Base-by-base conservation (phyloP, 2,797 vertebrate species). In the Spheniscus humboldti region DNA sequence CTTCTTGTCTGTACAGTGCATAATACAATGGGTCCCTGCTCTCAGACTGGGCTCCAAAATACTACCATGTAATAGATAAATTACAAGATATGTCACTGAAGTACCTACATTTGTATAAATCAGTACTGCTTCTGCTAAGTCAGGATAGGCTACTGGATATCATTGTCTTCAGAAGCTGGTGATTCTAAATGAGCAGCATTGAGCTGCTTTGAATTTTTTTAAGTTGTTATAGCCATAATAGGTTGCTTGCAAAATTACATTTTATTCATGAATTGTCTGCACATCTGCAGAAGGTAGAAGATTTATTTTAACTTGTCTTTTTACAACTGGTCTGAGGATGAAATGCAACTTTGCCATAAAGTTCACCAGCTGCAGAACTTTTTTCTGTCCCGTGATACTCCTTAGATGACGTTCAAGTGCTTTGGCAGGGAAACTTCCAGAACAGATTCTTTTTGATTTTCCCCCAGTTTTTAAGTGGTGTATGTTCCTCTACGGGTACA, bases 301-400 rank as follows among this genome's bases (percentile, higher is more conserved):
- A 89, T 88, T 81, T 87, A 90, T 90, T 92, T 82, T 33, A 81
- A 77, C 78, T 84, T 92, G 80, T 57, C 50, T 86, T 91, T 92
- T 88, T 93, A 93, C 77, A 93, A 60, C 78, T 83, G 66, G 56
- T 92, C 77, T 92, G 91, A 90, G 87, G 64, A 68, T 60, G 90
- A 79, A 84, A 68, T 55, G 60, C 45, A 93, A 63, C 59, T 93
- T 87, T 88, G 62, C 80, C 66, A 50, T 90, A 72, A 95, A 83
- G 93, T 91, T 91, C 74, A 77, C 76, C 53, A 81, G 75, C 39
- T 96, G 64, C 71, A 96, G 71, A 83, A 71, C 75, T 75, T 80
- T 87, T 68, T 93, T n/a, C 52, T 91, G 48, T 48, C 7, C 47
- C 74, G 37, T 66, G 91, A 86, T 57, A 89, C 56, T 47, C 62